phyloP scores from a whole-genome alignment of 2,113 vertebrate species.

The Phyllopteryx taeniolatus region DNA sequence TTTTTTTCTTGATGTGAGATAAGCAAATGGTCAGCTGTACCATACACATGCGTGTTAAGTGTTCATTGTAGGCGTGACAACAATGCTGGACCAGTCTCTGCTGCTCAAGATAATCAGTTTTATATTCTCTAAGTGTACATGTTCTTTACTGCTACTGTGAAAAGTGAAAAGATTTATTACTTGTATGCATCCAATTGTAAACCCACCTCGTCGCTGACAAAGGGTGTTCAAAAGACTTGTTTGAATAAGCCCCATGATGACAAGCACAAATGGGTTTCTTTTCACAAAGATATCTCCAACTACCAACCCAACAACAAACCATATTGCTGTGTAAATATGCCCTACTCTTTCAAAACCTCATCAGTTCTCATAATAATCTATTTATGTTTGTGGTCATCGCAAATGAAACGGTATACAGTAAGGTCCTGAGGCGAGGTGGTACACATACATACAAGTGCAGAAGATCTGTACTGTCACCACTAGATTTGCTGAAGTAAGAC shows the following conservation, averaged over 20 bases:
- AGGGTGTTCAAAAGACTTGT: background rate
- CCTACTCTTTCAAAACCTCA: too few species aligned
- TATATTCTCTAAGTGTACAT: background rate
- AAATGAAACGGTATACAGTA: slow-evolving; percentile 41
- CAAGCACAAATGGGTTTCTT: background rate
- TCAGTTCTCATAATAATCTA: background rate
- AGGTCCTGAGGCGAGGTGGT: slow-evolving; percentile 27
- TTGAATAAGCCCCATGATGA: background rate
- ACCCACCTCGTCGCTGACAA: background rate
- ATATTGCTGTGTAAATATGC: too few species aligned
- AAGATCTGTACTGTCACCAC: slow-evolving; percentile 16
- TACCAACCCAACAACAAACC: background rate
- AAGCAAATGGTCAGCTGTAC: background rate
- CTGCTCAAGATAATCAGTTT: background rate
- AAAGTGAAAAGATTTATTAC: background rate
- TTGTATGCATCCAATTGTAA: background rate
- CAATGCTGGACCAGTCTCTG: background rate
- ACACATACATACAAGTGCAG: slow-evolving; percentile 4
- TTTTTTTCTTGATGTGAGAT: background rate
- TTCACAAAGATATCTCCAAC: background rate
- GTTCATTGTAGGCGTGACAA: background rate
- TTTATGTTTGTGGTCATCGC: slow-evolving; percentile 16
- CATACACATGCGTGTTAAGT: background rate
- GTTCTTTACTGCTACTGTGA: background rate
- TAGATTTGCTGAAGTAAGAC: slow-evolving; percentile 37